A percentile compares a stretch with the other conserved stretches of the same genome.
Evolutionary conservation across 2,797 vertebrate species (phyloP).

Genomic region (Poeciliopsis infans): DNA sequence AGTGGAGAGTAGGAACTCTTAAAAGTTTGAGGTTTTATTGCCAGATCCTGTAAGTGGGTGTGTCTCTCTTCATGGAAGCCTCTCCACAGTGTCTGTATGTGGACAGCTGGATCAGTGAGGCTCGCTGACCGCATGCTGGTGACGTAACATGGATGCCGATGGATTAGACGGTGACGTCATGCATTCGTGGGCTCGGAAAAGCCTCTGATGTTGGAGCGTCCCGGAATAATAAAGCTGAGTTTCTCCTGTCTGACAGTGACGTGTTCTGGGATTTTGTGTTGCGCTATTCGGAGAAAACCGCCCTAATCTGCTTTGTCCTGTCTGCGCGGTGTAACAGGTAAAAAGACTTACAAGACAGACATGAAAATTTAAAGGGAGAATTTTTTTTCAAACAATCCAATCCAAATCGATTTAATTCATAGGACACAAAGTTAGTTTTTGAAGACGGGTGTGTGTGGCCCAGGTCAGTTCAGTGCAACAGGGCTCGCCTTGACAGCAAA

Average conservation of each 20-base stretch:
- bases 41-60: neutral
- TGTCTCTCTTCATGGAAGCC: constrained; percentile 1
- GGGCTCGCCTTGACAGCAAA: neutral
- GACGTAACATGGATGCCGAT: constrained; percentile 48
- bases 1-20: neutral
- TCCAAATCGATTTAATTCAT: neutral
- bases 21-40: neutral
- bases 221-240: constrained; percentile 21
- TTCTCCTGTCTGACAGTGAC: neutral
- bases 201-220: constrained; percentile 1
- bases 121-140: constrained; percentile 1
- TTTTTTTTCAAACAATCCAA: neutral
- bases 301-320: neutral
- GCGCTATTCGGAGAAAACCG: constrained; percentile 1
- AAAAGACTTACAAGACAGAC: neutral
- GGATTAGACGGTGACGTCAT: constrained; percentile 57
- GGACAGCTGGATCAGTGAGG: constrained; percentile 33
- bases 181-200: constrained; percentile 36
- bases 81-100: constrained; percentile 41
- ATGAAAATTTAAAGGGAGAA: neutral
- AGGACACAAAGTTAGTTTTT: neutral
- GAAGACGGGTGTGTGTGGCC: neutral
- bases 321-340: neutral
- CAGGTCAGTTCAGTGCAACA: neutral
- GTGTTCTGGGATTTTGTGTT: constrained; percentile 3